Conservation (phyloP, 2,797 vertebrate species). For the Aratinga solstitialis region DNA sequence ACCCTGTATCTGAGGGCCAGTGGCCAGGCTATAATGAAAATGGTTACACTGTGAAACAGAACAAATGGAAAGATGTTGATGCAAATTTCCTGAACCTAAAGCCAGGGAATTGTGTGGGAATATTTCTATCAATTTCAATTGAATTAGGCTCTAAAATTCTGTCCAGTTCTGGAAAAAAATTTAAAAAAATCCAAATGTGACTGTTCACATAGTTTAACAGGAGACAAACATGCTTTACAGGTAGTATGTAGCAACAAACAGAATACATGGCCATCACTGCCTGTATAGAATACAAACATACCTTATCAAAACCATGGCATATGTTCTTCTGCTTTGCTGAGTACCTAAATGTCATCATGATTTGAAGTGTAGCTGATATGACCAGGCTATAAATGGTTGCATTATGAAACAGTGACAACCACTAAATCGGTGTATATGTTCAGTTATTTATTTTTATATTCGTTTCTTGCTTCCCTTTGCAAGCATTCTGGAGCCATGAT, state of each 20-base stretch:
- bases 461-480: background rate
- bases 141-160: background rate
- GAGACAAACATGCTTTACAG: background rate
- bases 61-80: background rate
- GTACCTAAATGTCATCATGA: background rate
- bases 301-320: background rate
- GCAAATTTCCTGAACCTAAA: background rate
- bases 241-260: background rate
- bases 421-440: background rate
- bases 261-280: background rate
- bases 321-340: background rate
- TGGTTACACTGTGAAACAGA: background rate
- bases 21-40: background rate
- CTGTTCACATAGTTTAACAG: background rate
- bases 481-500: background rate
- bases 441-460: background rate
- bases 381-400: background rate
- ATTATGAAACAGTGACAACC: background rate
- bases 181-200: background rate
- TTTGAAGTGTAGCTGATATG: background rate
- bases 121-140: background rate
- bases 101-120: background rate
- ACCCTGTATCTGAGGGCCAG: background rate
- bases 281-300: background rate
- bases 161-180: background rate